Conservation (phyloP, 2,797 vertebrate genomes). For the Serranus cabrilla region DNA sequence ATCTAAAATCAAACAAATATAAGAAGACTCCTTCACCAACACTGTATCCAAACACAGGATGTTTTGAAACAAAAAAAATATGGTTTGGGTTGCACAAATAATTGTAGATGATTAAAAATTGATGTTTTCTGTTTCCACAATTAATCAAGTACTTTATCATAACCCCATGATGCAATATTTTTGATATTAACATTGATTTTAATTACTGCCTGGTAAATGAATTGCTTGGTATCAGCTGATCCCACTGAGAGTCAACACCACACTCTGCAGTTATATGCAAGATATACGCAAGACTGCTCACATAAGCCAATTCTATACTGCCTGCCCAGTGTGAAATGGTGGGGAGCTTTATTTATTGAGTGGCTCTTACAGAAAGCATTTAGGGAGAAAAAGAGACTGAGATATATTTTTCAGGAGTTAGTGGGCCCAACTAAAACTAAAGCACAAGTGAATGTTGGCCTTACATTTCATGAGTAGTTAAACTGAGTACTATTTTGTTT, state of each 20-base stretch:
- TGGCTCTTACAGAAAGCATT: conserved; percentile 29
- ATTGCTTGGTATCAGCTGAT: conserved; percentile 22
- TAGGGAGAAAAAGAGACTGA: conserved; percentile 11
- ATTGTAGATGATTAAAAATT: conserved; percentile 45
- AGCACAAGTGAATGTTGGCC: neutral
- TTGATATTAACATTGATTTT: conserved; percentile 34
- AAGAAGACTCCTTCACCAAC: conserved; percentile 15
- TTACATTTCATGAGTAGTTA: conserved; percentile 15
- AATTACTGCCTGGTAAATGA: conserved; percentile 35
- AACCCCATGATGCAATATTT: conserved; percentile 29
- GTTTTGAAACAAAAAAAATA: conserved; percentile 17
- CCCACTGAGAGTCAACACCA: conserved; percentile 6
- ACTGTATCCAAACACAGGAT: conserved; percentile 16
- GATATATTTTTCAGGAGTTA: conserved; percentile 20
- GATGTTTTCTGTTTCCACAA: conserved; percentile 40
- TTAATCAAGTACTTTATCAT: conserved; percentile 35
- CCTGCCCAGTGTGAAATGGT: conserved; percentile 20
- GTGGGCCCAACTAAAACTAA: conserved; percentile 10
- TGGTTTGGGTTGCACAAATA: conserved; percentile 7
- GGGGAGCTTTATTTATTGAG: conserved; percentile 39
- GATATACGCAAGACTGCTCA: conserved; percentile 24
- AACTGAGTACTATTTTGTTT: conserved; percentile 1
- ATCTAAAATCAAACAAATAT: conserved; percentile 20
- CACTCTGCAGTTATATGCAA: conserved; percentile 24
- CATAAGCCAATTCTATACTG: conserved; percentile 11